Evolutionary conservation across 2,113 vertebrate genomes (phyloP), one percentile per base, ranked within the genome.

Genomic region (Phoxinus phoxinus): DNA sequence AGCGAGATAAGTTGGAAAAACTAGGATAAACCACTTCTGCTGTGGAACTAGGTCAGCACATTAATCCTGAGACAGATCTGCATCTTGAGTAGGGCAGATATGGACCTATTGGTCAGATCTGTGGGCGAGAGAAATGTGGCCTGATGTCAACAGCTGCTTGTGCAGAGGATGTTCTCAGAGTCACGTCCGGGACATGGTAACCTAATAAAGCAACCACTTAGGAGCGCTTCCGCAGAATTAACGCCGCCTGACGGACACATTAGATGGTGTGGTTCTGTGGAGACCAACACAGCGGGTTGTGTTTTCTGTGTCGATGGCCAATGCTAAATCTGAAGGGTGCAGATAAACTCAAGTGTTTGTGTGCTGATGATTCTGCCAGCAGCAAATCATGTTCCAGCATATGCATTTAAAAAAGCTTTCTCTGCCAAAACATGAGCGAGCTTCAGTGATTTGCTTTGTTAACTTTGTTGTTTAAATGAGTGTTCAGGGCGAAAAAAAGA

Each of bases 31-130:
- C 51, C 58, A 81, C 69, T 84, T 86, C 59, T 46, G 58, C 48
- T 32, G 75, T 51, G 46, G 44, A 84, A 84, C 58, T 84, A 84
- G 69, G 82, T 84, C 71, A 84, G 56, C 3, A 25, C 84, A 73
- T 27, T 86, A 84, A 88, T 69, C 85, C 71, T 30, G 75, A 86
- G 73, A 86, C 81, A 59, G 37, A 76, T 44, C 79, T 76, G 63
- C 69, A 48, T 87, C 76, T 81, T 84, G 75, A 77, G 65, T 37
- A 11, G 72, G 35, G 30, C 85, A 71, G 82, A 84, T 6, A 63
- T 67, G 75, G 48, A 15, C 17, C 44, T 30, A 73, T 56, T 61
- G 71, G 72, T 69, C 58, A 80, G 41, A 58, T 75, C 41, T 32
- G 58, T 56, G 35, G 13, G 21, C 30, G 35, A 80, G 35, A 80